Base-by-base conservation (phyloP, 2,113 vertebrate genomes). In the Anhinga rufa region DNA sequence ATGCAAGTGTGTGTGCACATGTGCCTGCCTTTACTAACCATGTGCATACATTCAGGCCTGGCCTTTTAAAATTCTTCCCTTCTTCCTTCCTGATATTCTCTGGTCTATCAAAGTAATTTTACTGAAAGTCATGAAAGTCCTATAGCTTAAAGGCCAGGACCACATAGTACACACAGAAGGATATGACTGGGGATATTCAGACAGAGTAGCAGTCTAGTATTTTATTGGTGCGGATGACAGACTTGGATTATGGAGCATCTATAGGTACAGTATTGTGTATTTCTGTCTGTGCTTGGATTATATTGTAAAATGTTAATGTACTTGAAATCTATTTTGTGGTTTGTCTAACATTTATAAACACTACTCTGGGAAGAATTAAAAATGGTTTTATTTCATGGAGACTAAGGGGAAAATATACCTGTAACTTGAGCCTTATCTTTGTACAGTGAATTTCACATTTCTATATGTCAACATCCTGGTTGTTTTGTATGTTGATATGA, bases 401-500 rank as follows among this genome's bases (percentile, higher is more conserved):
- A 95, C 95, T 90, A 92, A 92, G 96, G 96, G 95, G 95, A 90
- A 97, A 97, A 97, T 97, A 97, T 95, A 98, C 96, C 98, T 98
- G 98, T 98, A 98, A 99, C 97, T 98, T 88, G 98, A 99, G 99
- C 99, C 99, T 99, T 99, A 99, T 98, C 98, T 99, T 99, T 99
- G 99, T 99, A 99, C 98, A 98, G 98, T 99, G 98, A 98, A 98
- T 98, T 99, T 98, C 98, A 98, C 98, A 97, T 99, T 99, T 99
- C 97, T 99, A 98, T 99, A 98, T 99, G 99, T 99, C 98, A 98
- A 98, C 97, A 98, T 98, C 98, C 97, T 98, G 97, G 98, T 99
- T 99, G 99, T 99, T 99, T 99, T 99, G 98, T 99, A 99, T 99
- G 98, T 99, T 99, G 98, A 98, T 99, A 99, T 98, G 98, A 98